Evolutionary conservation across 2,113 vertebrate species (phyloP).

Genomic region (Leucoraja erinaceus): DNA sequence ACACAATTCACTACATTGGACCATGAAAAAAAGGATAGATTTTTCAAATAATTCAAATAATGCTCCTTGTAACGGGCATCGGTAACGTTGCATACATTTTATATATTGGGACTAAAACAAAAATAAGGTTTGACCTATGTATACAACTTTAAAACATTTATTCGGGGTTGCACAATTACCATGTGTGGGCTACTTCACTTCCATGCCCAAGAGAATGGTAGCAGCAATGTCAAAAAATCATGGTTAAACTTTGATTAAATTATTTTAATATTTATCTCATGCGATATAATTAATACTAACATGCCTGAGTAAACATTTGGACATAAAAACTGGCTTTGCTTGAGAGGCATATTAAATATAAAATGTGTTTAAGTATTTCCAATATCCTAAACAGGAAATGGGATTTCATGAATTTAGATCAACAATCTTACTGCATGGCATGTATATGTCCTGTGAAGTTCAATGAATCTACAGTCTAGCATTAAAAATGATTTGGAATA

Average conservation of each 20-base stretch:
- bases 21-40: background rate
- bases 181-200: background rate
- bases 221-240: background rate
- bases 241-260: background rate
- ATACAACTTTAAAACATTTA: background rate
- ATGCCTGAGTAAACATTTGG: background rate
- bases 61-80: background rate
- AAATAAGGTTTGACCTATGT: background rate
- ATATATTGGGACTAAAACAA: background rate
- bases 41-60: background rate
- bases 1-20: background rate
- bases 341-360: background rate
- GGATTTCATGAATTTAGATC: background rate
- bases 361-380: background rate
- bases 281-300: background rate
- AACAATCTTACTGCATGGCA: background rate
- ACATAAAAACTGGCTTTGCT: background rate
- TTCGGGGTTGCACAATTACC: background rate
- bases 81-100: background rate
- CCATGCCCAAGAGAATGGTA: background rate
- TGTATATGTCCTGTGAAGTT: background rate
- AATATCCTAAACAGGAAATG: background rate
- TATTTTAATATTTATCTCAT: background rate
- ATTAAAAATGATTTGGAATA: slow-evolving; percentile 3
- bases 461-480: background rate